These are phyloP conservation scores for Ctenicera cuprea DNA, from an alignment of 2,888 invertebrate genomes.

Conservation along the genomic window DNA sequence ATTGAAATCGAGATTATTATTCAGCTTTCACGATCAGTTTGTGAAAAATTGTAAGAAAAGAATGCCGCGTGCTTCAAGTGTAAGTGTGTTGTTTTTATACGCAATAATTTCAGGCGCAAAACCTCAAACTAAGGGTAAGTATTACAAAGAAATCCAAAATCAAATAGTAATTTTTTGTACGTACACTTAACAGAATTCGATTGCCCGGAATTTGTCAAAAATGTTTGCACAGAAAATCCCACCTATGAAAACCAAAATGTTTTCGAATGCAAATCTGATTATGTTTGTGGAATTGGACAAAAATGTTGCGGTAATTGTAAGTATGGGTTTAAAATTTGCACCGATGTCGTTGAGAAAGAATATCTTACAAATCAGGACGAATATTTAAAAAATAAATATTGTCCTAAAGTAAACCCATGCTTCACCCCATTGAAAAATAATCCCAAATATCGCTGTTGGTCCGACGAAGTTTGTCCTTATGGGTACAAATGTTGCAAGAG, in stretches of 20 bases:
- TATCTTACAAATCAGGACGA: background rate
- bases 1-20: slow-evolving; percentile 7
- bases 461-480: slow-evolving; percentile 20
- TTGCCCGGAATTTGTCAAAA: slow-evolving; percentile 12
- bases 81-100: background rate
- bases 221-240: background rate
- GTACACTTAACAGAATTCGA: background rate
- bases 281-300: background rate
- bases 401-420: slow-evolving; percentile 30
- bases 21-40: background rate
- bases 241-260: background rate
- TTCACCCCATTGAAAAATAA: slow-evolving; percentile 30
- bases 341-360: background rate
- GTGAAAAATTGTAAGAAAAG: background rate
- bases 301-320: background rate
- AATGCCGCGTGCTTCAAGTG: background rate
- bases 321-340: slow-evolving; percentile 18
- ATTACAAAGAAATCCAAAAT: background rate
- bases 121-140: background rate
- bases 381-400: background rate
- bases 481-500: slow-evolving; percentile 42
- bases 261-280: background rate
- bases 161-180: no score
- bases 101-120: background rate
- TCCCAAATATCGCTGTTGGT: slow-evolving; percentile 31